A percentile compares a stretch with the other conserved stretches of the same genome.
These are phyloP conservation scores for Proteles cristata DNA, from an alignment of 2,113 vertebrate species.

Conservation along the genomic window DNA sequence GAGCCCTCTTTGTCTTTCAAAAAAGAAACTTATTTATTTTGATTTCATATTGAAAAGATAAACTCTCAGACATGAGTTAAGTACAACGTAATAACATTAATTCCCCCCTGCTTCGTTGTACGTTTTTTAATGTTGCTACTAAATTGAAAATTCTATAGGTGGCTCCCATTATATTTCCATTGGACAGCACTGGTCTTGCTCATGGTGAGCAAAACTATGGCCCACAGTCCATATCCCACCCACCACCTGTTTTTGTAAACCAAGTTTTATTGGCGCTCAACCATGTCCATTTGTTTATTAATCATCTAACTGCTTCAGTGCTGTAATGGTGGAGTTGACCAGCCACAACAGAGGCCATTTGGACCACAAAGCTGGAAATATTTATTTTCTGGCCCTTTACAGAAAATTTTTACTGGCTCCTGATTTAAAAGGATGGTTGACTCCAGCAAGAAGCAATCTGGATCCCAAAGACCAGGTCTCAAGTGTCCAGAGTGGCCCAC, in stretches of 20 bases:
- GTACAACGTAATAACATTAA: neutral
- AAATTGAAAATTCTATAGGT: neutral
- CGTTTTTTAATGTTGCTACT: neutral
- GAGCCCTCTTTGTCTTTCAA: too few relatives aligned
- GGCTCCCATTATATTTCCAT: neutral
- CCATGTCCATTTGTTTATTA: neutral
- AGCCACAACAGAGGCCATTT: neutral
- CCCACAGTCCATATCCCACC: neutral
- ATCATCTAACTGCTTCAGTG: neutral
- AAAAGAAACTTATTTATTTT: neutral
- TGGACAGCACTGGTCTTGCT: too few relatives aligned
- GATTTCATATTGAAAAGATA: neutral
- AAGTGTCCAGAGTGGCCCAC: neutral
- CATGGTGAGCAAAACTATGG: neutral
- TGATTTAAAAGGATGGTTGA: neutral
- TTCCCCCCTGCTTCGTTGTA: neutral
- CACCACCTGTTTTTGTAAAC: neutral
- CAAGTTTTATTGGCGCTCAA: conserved; percentile 2
- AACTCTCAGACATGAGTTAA: neutral
- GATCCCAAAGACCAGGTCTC: neutral
- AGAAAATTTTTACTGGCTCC: neutral
- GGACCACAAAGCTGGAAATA: neutral
- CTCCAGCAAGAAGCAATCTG: neutral
- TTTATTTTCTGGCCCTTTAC: neutral
- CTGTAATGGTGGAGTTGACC: neutral